Evolutionary conservation across 1,140 invertebrate genomes (phyloP).

Genomic region (Samia ricini): DNA sequence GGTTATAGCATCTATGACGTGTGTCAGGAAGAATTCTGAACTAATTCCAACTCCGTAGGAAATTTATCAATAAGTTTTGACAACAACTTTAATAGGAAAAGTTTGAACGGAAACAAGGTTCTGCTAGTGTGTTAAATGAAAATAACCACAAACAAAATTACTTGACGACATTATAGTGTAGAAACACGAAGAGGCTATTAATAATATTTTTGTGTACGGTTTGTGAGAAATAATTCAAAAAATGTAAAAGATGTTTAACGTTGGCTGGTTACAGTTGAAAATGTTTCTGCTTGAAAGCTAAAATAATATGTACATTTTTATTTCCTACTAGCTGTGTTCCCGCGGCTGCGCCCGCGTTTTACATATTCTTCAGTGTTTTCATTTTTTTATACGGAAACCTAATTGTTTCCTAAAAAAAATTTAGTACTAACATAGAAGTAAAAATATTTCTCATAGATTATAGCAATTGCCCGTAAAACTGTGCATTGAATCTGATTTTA

Average conservation of each 20-base stretch:
- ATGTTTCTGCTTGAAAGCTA: background rate
- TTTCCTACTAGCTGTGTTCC: too few species aligned
- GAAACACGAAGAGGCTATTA: background rate
- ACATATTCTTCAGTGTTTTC: too few species aligned
- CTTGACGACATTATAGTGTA: background rate
- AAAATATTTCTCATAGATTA: too few species aligned
- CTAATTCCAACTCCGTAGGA: conserved; percentile 22
- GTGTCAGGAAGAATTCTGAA: conserved; percentile 16
- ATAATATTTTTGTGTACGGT: background rate
- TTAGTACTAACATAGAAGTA: too few species aligned
- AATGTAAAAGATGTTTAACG: background rate
- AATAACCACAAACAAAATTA: conserved; percentile 9
- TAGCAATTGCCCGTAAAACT: too few species aligned
- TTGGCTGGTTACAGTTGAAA: background rate
- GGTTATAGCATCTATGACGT: background rate
- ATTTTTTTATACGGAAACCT: too few species aligned
- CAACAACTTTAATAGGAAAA: conserved; percentile 40
- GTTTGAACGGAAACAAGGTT: conserved; percentile 24
- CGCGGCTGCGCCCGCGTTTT: too few species aligned
- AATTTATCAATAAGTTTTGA: conserved; percentile 38
- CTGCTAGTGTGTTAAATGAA: conserved; percentile 20
- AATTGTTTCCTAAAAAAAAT: too few species aligned
- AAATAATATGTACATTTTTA: too few species aligned
- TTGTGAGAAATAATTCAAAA: background rate
- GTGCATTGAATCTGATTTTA: too few species aligned